Base-by-base conservation (phyloP, 1,140 invertebrate genomes). In the Homarus americanus region DNA sequence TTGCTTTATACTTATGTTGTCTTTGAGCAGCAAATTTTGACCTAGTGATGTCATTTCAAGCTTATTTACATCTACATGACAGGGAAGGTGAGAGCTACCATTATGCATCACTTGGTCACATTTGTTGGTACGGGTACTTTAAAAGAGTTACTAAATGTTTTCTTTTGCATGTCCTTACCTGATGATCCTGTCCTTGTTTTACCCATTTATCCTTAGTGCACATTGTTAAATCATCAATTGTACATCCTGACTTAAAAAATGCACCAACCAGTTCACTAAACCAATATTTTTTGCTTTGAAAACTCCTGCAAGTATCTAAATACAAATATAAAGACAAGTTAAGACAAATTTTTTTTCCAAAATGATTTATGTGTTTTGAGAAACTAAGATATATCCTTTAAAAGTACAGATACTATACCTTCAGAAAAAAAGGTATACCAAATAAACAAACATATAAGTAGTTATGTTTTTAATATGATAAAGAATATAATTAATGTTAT, bases 1-100 rank as follows among this genome's bases (percentile, higher is more conserved):
- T 89, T 82, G 78, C 49, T 75, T 82, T 38, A 73, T 79, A 20
- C 34, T 63, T 44, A 15, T 28, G 63, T 82, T 82, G 40, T 87
- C 53, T 76, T 12, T 63, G 34, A 40, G 10, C 79, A 53, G 78
- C 44, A 89, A 72, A 73, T 41, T 76, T 28, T 40, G 40, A 76
- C 17, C 36, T 41, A 76, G 73, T 76, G 73, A n/a, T 76, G 63
- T 69, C n/a, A 69, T 69, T 32, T 69, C 5, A 28, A 69, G 24
- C 63, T 69, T 69, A 69, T 24, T 32, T 69, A 9, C 5, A 32
- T 69, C 63, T 69, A 7, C 32, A 24, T 69, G 5, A 69, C 5
- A 69, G 63, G 63, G 28, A 69, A 69, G 63, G 28, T 69, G n/a
- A 69, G n/a, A 24, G 36, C 53, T 63, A 36, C 20, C 63, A 63